These are phyloP conservation scores for Nansenia antarctica DNA, from an alignment of 2,113 vertebrate species.

Conservation along the genomic window DNA sequence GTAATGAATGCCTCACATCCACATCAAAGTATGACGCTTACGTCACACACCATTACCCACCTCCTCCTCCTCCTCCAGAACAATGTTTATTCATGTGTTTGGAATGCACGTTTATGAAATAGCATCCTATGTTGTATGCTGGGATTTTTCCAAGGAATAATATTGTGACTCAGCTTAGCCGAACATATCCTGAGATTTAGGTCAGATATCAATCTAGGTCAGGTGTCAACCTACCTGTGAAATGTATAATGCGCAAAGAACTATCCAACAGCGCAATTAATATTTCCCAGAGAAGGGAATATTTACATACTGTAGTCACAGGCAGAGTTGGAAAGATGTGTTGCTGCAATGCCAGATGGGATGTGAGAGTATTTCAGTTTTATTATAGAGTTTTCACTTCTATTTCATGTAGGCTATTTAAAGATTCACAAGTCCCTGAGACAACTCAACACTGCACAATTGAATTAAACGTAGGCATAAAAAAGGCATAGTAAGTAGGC, in stretches of 20 bases:
- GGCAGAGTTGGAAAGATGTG: too few relatives aligned
- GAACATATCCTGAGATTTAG: background rate
- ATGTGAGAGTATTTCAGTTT: too few relatives aligned
- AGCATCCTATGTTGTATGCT: constrained; percentile 42
- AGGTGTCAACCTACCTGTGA: background rate
- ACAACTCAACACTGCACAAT: too few relatives aligned
- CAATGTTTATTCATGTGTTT: constrained; percentile 38
- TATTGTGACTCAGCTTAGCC: background rate
- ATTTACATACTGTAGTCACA: background rate
- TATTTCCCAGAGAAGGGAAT: background rate
- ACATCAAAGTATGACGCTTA: constrained; percentile 32
- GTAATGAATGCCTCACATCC: constrained; percentile 30
- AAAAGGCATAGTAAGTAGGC: too few relatives aligned
- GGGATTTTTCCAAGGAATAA: background rate
- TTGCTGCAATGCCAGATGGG: too few relatives aligned
- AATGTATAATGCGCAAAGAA: too few relatives aligned
- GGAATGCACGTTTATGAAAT: constrained; percentile 42
- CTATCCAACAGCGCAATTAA: too few relatives aligned
- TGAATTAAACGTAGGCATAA: too few relatives aligned
- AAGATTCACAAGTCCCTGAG: too few relatives aligned
- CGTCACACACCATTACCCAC: too few relatives aligned
- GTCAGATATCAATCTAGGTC: background rate
- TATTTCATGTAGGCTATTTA: too few relatives aligned
- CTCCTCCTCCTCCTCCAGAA: background rate
- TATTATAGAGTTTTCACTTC: too few relatives aligned